These are phyloP conservation scores for Tetramorium parvispinum DNA, from an alignment of 1,140 invertebrate genomes.

Conservation along the genomic window DNA sequence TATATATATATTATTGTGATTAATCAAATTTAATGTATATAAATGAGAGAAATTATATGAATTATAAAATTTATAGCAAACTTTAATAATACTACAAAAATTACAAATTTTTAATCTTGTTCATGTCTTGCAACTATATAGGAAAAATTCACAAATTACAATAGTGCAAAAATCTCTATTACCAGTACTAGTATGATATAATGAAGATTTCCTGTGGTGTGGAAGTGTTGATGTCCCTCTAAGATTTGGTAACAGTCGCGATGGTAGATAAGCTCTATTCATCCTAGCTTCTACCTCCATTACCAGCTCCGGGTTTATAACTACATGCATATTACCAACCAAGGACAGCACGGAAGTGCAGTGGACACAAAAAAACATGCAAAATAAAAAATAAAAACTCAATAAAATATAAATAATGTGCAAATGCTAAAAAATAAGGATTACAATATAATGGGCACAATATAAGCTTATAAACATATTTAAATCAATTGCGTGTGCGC, in stretches of 20 bases:
- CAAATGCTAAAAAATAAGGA: constrained; percentile 72
- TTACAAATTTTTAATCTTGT: background rate
- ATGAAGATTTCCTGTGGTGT: constrained; percentile 84
- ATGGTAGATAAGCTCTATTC: constrained; percentile 92
- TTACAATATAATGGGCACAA: constrained; percentile 67
- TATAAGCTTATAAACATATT: constrained; percentile 51
- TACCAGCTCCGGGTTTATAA: constrained; percentile 94
- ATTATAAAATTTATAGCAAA: background rate
- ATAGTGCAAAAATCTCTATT: constrained; percentile 76
- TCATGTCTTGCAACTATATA: constrained; percentile 29
- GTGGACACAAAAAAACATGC: constrained; percentile 86
- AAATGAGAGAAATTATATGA: background rate
- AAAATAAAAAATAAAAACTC: constrained; percentile 85
- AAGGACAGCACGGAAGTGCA: constrained; percentile 81
- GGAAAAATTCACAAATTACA: constrained; percentile 64
- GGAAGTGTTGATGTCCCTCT: constrained; percentile 79
- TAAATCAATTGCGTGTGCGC: background rate
- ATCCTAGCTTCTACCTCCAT: constrained; percentile 95
- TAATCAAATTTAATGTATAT: background rate
- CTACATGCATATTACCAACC: constrained; percentile 87
- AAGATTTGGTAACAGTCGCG: constrained; percentile 87
- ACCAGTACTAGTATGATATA: constrained; percentile 83
- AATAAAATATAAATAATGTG: constrained; percentile 81
- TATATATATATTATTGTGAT: background rate
- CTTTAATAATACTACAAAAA: constrained; percentile 8